Conservation (phyloP, 2,113 vertebrate species). For the Ceyx margarethae region DNA sequence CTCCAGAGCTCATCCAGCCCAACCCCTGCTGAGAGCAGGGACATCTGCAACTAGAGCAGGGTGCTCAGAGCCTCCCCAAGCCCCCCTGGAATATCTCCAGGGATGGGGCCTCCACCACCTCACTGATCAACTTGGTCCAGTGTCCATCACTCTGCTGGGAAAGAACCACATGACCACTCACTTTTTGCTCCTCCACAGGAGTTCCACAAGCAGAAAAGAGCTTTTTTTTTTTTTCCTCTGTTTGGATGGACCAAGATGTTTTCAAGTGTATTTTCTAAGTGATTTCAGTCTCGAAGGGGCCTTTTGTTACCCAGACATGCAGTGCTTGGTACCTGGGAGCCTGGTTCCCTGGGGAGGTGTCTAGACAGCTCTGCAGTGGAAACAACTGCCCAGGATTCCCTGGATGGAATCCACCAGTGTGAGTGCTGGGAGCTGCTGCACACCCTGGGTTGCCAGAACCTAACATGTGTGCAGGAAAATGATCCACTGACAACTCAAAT, state of each 20-base stretch:
- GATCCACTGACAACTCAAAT: not conserved
- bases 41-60: too few relatives aligned
- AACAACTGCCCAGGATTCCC: not conserved
- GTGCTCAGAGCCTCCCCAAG: too few relatives aligned
- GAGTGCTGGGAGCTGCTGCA: not conserved
- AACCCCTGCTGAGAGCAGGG: too few relatives aligned
- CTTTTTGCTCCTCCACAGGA: not conserved
- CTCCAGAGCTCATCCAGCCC: too few relatives aligned
- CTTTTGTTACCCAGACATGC: not conserved
- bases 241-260: not conserved
- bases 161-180: not conserved
- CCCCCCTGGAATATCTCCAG: too few relatives aligned
- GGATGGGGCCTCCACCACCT: too few relatives aligned
- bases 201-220: not conserved
- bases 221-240: rapidly evolving
- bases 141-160: too few relatives aligned
- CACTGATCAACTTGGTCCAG: too few relatives aligned
- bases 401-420: not conserved
- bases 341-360: conserved; percentile 13
- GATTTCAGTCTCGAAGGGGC: not conserved
- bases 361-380: conserved; percentile 44
- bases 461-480: conserved; percentile 42
- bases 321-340: not conserved
- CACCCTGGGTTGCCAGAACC: not conserved
- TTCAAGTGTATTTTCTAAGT: conserved; percentile 11